These are phyloP conservation scores for Diplosoma virens DNA, from an alignment of 23 tunicate genomes.

Conservation along the genomic window DNA sequence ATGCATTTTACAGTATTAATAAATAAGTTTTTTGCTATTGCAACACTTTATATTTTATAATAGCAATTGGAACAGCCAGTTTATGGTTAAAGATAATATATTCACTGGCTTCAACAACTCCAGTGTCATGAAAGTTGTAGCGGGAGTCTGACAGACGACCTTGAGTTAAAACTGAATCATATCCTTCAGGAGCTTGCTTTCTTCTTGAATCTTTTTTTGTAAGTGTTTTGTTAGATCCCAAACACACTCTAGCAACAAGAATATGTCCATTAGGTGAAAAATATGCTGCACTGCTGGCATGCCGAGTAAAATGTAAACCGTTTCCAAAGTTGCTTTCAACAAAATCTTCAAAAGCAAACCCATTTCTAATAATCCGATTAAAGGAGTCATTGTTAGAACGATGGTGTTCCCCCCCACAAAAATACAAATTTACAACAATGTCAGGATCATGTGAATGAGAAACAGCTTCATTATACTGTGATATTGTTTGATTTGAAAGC, in stretches of 20 bases:
- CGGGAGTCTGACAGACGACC: constrained; percentile 33
- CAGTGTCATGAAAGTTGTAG: background rate
- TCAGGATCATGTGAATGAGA: constrained; percentile 32
- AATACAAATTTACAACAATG: constrained; percentile 49
- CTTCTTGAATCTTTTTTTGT: constrained; percentile 31
- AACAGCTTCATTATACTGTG: constrained; percentile 5
- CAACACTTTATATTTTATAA: no score
- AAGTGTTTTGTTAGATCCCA: constrained; percentile 42
- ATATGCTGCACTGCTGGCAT: constrained; percentile 51
- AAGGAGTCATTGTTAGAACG: background rate
- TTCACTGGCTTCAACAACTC: constrained; percentile 53
- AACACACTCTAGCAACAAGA: constrained; percentile 56
- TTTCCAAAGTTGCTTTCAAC: constrained; percentile 42
- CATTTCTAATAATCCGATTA: constrained; percentile 7
- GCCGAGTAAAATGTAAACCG: constrained; percentile 50
- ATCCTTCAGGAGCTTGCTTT: constrained; percentile 44
- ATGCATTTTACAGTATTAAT: no score
- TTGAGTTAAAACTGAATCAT: constrained; percentile 53
- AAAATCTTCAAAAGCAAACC: constrained; percentile 32
- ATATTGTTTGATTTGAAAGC: background rate
- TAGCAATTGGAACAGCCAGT: constrained; percentile 44
- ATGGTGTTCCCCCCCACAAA: constrained; percentile 7
- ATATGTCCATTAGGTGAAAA: constrained; percentile 42
- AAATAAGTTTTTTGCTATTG: no score
- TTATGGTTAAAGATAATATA: constrained; percentile 32